A percentile compares a stretch with the other conserved stretches of the same genome.
These are phyloP conservation scores for Enteromius anoplus DNA, from an alignment of 2,797 vertebrate genomes.

Conservation along the genomic window DNA sequence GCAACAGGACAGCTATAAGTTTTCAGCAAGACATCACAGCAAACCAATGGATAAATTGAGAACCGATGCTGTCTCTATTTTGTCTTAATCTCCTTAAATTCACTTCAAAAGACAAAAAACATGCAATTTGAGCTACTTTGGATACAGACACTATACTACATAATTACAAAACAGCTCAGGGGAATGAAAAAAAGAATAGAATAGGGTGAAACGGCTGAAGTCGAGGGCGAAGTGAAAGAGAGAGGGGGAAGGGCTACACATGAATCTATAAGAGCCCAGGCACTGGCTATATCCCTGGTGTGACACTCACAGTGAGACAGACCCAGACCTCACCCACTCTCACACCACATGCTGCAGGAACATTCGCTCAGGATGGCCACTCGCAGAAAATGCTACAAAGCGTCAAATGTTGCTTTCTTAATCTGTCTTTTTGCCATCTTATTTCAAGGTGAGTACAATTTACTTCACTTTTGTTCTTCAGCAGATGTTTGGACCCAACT, in stretches of 20 bases:
- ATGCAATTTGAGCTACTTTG: constrained; percentile 18
- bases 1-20: not conserved
- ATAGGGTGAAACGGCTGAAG: constrained; percentile 27
- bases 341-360: constrained; percentile 23
- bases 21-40: not conserved
- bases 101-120: not conserved
- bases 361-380: constrained; percentile 46
- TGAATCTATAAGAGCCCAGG: constrained; percentile 55
- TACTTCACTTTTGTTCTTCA: constrained; percentile 19
- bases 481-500: not conserved
- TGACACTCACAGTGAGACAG: constrained; percentile 46
- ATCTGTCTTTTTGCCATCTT: constrained; percentile 22
- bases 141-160: not conserved
- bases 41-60: not conserved
- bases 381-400: constrained; percentile 23
- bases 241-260: constrained; percentile 25
- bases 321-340: constrained; percentile 30
- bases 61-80: not conserved
- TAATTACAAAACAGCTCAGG: constrained; percentile 34
- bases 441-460: constrained; percentile 54
- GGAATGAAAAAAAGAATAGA: constrained; percentile 36
- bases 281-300: constrained; percentile 55
- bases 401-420: constrained; percentile 21
- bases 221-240: constrained; percentile 28
- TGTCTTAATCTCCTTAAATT: not conserved